Conservation (phyloP, 2,797 vertebrate species). For the Poliocrania exsul region DNA sequence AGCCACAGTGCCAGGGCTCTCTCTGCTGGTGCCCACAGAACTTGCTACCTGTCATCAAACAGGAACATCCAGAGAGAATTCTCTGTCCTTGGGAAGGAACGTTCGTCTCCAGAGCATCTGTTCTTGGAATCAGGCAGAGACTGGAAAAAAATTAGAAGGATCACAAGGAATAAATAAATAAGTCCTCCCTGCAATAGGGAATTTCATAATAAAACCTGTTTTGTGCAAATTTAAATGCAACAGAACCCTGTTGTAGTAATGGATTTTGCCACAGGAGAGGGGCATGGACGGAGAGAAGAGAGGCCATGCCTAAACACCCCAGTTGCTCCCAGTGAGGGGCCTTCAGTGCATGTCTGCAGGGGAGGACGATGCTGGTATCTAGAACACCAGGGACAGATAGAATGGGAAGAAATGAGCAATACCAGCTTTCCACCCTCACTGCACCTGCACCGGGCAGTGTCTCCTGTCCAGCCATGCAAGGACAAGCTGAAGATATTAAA, state of each 20-base stretch:
- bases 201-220: background rate
- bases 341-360: background rate
- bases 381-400: background rate
- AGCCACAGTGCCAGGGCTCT: background rate
- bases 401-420: background rate
- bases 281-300: background rate
- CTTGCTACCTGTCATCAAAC: background rate
- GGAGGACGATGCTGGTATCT: background rate
- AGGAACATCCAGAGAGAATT: background rate
- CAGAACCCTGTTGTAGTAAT: background rate
- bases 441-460: background rate
- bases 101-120: rapidly evolving
- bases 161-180: background rate
- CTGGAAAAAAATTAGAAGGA: background rate
- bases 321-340: background rate
- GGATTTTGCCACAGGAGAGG: conserved; percentile 2
- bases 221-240: conserved; percentile 54
- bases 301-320: background rate
- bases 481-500: background rate
- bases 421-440: background rate
- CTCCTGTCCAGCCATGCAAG: background rate
- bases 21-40: background rate
- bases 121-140: background rate
- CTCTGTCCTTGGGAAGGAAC: background rate
- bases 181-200: background rate